Evolutionary conservation across 2,113 vertebrate species (phyloP).

Genomic region (Chrysemys picta): DNA sequence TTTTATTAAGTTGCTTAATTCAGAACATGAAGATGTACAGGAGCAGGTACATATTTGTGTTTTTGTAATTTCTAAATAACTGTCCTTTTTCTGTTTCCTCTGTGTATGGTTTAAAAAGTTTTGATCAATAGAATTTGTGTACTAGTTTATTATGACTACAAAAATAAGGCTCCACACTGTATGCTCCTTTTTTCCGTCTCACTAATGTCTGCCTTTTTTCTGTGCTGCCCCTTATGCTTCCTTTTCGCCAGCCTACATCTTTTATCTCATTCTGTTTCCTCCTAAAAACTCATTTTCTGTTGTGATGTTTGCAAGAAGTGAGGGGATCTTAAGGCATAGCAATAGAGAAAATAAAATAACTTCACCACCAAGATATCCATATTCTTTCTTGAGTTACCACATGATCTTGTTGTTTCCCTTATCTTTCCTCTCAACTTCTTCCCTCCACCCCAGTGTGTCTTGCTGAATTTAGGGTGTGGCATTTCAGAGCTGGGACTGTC

Average conservation of each 20-base stretch:
- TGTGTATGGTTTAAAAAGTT: background rate
- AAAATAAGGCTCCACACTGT: background rate
- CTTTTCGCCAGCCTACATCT: background rate
- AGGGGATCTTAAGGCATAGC: background rate
- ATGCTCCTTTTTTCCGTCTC: background rate
- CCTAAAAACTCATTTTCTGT: background rate
- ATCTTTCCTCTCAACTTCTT: background rate
- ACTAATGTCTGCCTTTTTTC: background rate
- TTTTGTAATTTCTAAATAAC: background rate
- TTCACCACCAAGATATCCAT: background rate
- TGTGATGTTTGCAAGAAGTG: background rate
- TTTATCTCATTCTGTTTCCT: background rate
- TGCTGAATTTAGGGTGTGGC: background rate
- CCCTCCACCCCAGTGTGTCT: background rate
- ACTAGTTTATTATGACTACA: background rate
- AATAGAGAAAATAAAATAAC: background rate
- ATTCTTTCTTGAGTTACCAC: background rate
- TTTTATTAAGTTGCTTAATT: constrained; percentile 92
- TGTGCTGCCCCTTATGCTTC: background rate
- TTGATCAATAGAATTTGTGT: background rate
- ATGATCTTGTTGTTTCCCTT: background rate
- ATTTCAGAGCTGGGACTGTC: background rate
- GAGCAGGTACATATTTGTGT: constrained; percentile 85
- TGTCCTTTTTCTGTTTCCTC: fast-evolving
- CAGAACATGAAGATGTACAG: constrained; percentile 93